Percentiles rank a stretch among this genome's conserved stretches.
phyloP scores from a whole-genome alignment of 2,797 vertebrate genomes.

The Borostomias antarcticus region DNA sequence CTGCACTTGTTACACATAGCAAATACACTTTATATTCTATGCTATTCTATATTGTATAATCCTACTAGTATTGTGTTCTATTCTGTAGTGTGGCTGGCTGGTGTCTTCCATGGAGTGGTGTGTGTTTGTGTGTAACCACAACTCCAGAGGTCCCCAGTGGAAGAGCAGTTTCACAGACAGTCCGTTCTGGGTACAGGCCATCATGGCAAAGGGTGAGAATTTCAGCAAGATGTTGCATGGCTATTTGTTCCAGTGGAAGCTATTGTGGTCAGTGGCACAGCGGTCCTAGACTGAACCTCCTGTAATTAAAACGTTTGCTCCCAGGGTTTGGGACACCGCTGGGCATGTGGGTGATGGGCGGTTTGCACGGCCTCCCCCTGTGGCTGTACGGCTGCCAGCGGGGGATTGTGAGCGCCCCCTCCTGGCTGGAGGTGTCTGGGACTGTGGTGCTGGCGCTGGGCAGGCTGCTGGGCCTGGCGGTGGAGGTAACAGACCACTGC shows the following conservation, averaged over 20 bases:
- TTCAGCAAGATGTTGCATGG: background rate
- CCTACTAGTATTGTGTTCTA: background rate
- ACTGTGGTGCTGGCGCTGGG: constrained; percentile 58
- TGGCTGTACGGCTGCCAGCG: constrained; percentile 62
- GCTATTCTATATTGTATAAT: background rate
- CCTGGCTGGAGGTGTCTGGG: constrained; percentile 51
- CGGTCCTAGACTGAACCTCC: background rate
- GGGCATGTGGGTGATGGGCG: constrained; percentile 64
- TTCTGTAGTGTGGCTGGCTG: constrained; percentile 71
- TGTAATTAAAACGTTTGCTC: background rate
- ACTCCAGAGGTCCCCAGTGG: constrained; percentile 64
- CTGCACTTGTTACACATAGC: too few species aligned
- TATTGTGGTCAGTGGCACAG: background rate
- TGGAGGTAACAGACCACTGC: constrained; percentile 53
- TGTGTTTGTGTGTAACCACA: constrained; percentile 77
- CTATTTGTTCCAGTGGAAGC: background rate
- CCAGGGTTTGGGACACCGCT: constrained; percentile 65
- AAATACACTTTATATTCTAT: too few species aligned
- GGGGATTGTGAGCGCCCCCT: constrained; percentile 41
- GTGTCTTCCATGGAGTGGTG: constrained; percentile 75
- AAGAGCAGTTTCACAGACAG: constrained; percentile 65
- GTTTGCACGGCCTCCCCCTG: constrained; percentile 67
- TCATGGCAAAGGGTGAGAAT: constrained; percentile 72
- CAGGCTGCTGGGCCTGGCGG: constrained; percentile 61
- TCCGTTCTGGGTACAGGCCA: constrained; percentile 53